Percentiles rank a stretch among this genome's conserved stretches.
These are phyloP conservation scores for Oreocharis arfaki DNA, from an alignment of 2,113 vertebrate genomes.

Conservation along the genomic window DNA sequence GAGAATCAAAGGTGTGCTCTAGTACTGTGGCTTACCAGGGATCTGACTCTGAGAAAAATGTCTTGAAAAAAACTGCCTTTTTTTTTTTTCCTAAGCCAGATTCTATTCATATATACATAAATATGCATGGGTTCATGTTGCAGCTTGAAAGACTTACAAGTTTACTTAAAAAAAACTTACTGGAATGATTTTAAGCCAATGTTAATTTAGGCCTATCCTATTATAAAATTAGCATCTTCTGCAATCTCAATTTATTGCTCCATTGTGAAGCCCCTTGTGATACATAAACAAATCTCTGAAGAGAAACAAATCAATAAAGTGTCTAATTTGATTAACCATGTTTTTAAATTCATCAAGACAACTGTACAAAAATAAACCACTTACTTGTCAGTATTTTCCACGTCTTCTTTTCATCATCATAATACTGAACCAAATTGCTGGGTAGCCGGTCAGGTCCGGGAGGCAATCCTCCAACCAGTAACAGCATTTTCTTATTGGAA, in stretches of 20 bases:
- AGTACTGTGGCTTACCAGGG: not conserved
- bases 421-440: conserved; percentile 99
- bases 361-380: conserved; percentile 71
- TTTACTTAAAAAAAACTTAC: conserved; percentile 48
- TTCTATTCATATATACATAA: conserved; percentile 22
- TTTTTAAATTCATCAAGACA: conserved; percentile 73
- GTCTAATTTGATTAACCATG: conserved; percentile 76
- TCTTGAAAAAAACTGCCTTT: not conserved
- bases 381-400: conserved; percentile 99
- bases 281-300: conserved; percentile 73
- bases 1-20: not conserved
- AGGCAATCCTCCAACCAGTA: conserved; percentile 96
- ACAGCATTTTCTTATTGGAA: conserved; percentile 97
- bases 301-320: conserved; percentile 75
- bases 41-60: not conserved
- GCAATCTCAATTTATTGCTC: conserved; percentile 73
- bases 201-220: conserved; percentile 65
- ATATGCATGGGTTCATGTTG: conserved; percentile 12
- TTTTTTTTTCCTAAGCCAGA: not conserved
- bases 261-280: conserved; percentile 62
- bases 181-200: conserved; percentile 67
- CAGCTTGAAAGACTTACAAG: conserved; percentile 42
- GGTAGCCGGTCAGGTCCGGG: conserved; percentile 98
- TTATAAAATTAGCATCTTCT: conserved; percentile 61
- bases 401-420: conserved; percentile 98